Evolutionary conservation across 1,140 invertebrate genomes (phyloP).

Genomic region (Meloidogyne hapla): DNA sequence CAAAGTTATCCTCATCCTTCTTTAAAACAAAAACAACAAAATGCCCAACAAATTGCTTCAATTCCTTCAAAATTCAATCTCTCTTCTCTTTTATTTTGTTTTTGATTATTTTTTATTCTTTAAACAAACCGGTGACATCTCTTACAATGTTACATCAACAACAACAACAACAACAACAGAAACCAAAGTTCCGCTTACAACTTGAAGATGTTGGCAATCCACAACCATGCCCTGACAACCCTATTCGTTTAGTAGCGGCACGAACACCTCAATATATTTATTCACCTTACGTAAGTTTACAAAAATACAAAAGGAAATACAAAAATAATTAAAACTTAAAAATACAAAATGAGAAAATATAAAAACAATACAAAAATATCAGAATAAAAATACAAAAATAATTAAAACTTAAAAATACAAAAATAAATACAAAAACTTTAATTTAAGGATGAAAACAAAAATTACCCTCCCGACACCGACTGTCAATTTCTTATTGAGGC

Average conservation of each 20-base stretch:
- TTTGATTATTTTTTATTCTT: not conserved
- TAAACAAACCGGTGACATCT: not conserved
- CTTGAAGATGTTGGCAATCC: constrained; percentile 17
- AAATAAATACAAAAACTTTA: too few species aligned
- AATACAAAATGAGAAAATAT: too few species aligned
- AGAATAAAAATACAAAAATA: too few species aligned
- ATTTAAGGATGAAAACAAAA: constrained; percentile 21
- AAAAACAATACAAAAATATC: too few species aligned
- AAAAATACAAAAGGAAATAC: too few species aligned
- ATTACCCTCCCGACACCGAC: constrained; percentile 48
- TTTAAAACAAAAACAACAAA: not conserved
- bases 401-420: too few species aligned
- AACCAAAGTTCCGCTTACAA: constrained; percentile 7
- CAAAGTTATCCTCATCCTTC: not conserved
- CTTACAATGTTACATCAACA: not conserved
- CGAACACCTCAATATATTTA: constrained; percentile 39
- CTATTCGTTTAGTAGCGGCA: constrained; percentile 37
- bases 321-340: too few species aligned
- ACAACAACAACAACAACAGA: not conserved
- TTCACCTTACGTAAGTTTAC: constrained; percentile 38
- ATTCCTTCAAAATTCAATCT: not conserved
- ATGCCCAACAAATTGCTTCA: not conserved
- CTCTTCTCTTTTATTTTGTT: not conserved
- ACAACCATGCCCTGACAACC: constrained; percentile 37
- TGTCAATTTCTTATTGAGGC: constrained; percentile 45